Base-by-base conservation (phyloP, 2,113 vertebrate species). In the Pituophis catenifer region DNA sequence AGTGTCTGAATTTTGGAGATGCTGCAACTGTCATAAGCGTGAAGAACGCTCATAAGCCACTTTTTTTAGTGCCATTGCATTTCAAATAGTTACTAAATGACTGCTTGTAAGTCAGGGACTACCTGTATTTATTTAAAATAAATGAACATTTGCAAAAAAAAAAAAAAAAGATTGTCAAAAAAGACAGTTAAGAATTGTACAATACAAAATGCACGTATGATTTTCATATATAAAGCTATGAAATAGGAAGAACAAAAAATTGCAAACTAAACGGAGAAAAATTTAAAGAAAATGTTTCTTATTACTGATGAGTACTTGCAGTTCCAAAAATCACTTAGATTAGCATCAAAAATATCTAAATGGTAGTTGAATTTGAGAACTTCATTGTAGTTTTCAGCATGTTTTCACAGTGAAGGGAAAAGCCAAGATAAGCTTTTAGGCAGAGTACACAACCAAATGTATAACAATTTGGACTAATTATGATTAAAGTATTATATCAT, bases 201-300 rank as follows among this genome's bases (percentile, higher is more conserved):
- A 95, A 70, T 90, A 93, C 53, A 57, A 94, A 86, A 90, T 92
- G 2, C 91, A 50, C 11, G 17, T 44, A 44, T 21, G 96, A 90
- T 94, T 93, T 90, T 96, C 95, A 26, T 95, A 95, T 17, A 97
- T 96, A 11, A 97, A 96, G 87, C 11, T 75, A 52, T 54, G 50
- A 33, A 38, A 19, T 90, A 94, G 97, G 89, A 97, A 95, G 96
- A 96, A 54, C 95, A 96, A 90, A 95, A 96, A 93, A 96, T 95
- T 12, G 96, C 97, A 95, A 94, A 96, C 23, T 97, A 97, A 89
- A 94, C 97, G 7, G 95, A 97, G 94, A 91, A n/a, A 86, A 96
- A 92, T 86, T 92, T 24, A 50, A 86, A 29, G 26, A 26, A 55
- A 6, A 4, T 54, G 7, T 21, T 24, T 86, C 54, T 48, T 26